phyloP scores from a whole-genome alignment of 2,888 invertebrate genomes.

The Laothoe populi region DNA sequence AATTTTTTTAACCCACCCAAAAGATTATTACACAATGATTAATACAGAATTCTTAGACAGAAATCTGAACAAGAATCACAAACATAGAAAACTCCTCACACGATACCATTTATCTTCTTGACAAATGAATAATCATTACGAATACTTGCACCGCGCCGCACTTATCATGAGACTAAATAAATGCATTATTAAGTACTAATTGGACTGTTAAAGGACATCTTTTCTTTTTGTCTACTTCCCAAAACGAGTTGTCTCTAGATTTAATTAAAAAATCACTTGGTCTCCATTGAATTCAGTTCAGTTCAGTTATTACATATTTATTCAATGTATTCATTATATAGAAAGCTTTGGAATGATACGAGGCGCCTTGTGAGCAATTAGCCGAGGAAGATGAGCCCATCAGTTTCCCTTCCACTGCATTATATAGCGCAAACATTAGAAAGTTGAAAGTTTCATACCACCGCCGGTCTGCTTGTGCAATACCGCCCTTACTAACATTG shows the following conservation, averaged over 20 bases:
- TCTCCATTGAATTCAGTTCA: slow-evolving; percentile 24
- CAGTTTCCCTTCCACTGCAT: slow-evolving; percentile 44
- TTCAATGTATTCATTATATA: slow-evolving; percentile 36
- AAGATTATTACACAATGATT: background rate
- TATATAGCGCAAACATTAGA: slow-evolving; percentile 61
- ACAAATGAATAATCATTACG: slow-evolving; percentile 40
- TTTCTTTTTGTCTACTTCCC: slow-evolving; percentile 13
- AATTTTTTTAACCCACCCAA: background rate
- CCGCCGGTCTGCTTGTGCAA: slow-evolving; percentile 55
- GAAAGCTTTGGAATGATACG: slow-evolving; percentile 49
- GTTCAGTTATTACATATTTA: slow-evolving; percentile 30
- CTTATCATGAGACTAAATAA: slow-evolving; percentile 31
- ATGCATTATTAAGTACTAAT: slow-evolving; percentile 35
- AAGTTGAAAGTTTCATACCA: slow-evolving; percentile 48
- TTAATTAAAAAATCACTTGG: slow-evolving; percentile 16
- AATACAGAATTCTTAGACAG: background rate
- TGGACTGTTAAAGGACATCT: slow-evolving; percentile 28
- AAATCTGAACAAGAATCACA: background rate
- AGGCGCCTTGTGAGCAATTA: slow-evolving; percentile 49
- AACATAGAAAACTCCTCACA: slow-evolving; percentile 29
- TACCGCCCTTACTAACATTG: slow-evolving; percentile 62
- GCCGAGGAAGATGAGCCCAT: slow-evolving; percentile 51
- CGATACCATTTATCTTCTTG: slow-evolving; percentile 37
- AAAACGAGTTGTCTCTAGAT: slow-evolving; percentile 29
- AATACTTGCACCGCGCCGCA: slow-evolving; percentile 29